Evolutionary conservation across 1,140 invertebrate species (phyloP).

Genomic region (Drosophila chauvacae): DNA sequence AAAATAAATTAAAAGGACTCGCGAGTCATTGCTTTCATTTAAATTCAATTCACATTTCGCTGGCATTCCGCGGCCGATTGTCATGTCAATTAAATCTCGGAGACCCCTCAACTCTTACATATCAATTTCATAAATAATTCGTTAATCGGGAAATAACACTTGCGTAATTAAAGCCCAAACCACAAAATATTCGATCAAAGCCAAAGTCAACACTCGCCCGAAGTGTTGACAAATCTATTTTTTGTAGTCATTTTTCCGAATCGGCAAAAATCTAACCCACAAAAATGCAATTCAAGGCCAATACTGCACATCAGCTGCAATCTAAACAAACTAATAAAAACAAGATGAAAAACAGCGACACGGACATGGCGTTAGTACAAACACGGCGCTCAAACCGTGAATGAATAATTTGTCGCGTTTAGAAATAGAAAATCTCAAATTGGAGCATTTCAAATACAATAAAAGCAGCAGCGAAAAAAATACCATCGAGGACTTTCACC

Average conservation of each 20-base stretch:
- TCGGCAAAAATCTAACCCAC: slow-evolving; percentile 53
- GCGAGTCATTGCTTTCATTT: slow-evolving; percentile 21
- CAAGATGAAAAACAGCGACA: slow-evolving; percentile 40
- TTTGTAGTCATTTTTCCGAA: slow-evolving; percentile 3
- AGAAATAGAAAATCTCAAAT: slow-evolving; percentile 64
- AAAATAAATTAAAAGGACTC: slow-evolving; percentile 1
- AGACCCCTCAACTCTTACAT: slow-evolving; percentile 42
- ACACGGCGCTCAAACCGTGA: slow-evolving; percentile 57
- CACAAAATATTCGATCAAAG: slow-evolving; percentile 9
- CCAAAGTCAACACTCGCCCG: slow-evolving; percentile 22
- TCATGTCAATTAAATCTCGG: slow-evolving; percentile 53
- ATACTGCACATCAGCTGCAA: slow-evolving; percentile 31
- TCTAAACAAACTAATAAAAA: slow-evolving; percentile 68
- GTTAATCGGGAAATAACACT: slow-evolving; percentile 49
- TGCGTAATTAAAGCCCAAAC: slow-evolving; percentile 28
- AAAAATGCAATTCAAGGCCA: slow-evolving; percentile 67
- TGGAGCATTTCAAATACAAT: slow-evolving; percentile 57
- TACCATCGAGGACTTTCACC: slow-evolving; percentile 71
- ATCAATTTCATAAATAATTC: slow-evolving; percentile 51
- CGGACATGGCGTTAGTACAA: slow-evolving; percentile 26
- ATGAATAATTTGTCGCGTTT: slow-evolving; percentile 75
- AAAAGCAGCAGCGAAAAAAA: slow-evolving; percentile 38
- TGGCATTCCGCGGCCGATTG: slow-evolving; percentile 36
- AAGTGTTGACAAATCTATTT: slow-evolving; percentile 48
- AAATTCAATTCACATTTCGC: slow-evolving; percentile 46